Conservation (phyloP, 2,797 vertebrate genomes). For the Sebastolobus alascanus region DNA sequence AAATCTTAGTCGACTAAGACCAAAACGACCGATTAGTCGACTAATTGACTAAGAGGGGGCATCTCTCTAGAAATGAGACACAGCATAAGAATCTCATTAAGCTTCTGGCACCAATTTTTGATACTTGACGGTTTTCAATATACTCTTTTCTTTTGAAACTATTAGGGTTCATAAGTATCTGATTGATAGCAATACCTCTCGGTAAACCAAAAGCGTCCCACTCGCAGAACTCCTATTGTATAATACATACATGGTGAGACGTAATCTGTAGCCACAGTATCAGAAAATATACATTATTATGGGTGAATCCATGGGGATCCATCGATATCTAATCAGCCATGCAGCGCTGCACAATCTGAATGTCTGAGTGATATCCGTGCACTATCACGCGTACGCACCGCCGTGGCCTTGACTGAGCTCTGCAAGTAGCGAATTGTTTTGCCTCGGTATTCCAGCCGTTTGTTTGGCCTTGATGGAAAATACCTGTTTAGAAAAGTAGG, state of each 20-base stretch:
- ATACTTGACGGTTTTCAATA: not conserved
- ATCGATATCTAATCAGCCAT: conserved; percentile 49
- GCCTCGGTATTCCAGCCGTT: conserved; percentile 41
- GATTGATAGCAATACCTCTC: not conserved
- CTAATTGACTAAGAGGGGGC: fast-evolving
- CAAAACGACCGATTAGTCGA: too few species aligned
- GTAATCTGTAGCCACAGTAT: not conserved
- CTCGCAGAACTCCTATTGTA: not conserved
- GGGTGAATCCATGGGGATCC: conserved; percentile 28
- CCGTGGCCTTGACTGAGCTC: conserved; percentile 50
- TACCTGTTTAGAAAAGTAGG: conserved; percentile 47
- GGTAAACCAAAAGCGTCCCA: not conserved
- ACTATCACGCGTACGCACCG: not conserved
- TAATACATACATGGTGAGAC: not conserved
- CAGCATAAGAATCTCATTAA: not conserved
- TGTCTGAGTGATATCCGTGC: conserved; percentile 43
- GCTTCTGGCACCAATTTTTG: not conserved
- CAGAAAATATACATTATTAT: conserved; percentile 26
- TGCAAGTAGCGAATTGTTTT: conserved; percentile 55
- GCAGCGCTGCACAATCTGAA: conserved; percentile 29
- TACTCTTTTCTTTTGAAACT: not conserved
- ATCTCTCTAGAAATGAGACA: not conserved
- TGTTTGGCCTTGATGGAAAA: conserved; percentile 64
- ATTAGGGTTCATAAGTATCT: not conserved
- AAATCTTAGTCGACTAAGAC: too few species aligned